phyloP scores from a whole-genome alignment of 2,113 vertebrate genomes.

The Sakesphorus luctuosus region DNA sequence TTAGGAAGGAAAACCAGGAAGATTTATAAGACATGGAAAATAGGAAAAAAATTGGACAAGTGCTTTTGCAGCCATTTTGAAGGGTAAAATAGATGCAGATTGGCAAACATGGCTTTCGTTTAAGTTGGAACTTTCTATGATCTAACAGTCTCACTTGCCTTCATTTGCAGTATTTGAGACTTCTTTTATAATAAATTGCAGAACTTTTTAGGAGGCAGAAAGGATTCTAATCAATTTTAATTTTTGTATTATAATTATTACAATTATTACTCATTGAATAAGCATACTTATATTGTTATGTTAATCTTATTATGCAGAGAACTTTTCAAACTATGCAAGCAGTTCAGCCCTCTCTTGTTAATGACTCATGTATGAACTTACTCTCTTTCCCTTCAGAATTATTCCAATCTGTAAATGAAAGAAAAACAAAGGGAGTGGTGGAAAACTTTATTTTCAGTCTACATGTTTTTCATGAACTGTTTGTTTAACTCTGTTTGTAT shows the following conservation, averaged over 20 bases:
- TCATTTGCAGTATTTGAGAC: neutral
- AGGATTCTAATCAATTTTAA: neutral
- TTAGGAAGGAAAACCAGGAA: neutral
- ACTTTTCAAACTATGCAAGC: neutral
- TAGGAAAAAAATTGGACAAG: neutral
- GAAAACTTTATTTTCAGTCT: constrained; percentile 50
- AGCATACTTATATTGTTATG: neutral
- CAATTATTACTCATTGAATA: neutral
- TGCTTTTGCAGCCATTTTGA: neutral
- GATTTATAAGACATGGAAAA: neutral
- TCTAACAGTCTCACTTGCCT: neutral
- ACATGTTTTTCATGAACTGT: constrained; percentile 17
- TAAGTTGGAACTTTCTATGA: neutral
- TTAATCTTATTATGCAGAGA: neutral
- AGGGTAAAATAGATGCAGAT: neutral
- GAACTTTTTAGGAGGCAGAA: neutral
- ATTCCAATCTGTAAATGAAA: neutral
- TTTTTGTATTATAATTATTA: neutral
- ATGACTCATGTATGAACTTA: constrained; percentile 40
- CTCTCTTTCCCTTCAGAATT: neutral
- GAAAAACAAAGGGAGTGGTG: constrained; percentile 39
- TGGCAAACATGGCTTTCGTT: neutral
- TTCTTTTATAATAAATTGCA: neutral
- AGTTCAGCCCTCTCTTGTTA: neutral
- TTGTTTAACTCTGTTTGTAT: constrained; percentile 57